Base-by-base conservation (phyloP, 2,113 vertebrate genomes). In the Hydrochoerus hydrochaeris region DNA sequence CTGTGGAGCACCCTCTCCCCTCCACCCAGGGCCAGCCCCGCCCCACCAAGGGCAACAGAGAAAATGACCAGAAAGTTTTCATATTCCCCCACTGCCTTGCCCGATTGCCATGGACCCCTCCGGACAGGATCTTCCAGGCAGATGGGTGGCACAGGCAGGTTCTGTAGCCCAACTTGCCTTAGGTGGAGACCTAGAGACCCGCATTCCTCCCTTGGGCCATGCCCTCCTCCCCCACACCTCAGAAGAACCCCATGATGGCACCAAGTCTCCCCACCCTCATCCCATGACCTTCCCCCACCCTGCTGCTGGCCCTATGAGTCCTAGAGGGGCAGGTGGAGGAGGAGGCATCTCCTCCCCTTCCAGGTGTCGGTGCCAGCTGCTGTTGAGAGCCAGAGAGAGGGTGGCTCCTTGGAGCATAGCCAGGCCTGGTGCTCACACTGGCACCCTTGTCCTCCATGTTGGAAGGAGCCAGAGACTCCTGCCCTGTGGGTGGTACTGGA, bases 31-130 rank as follows among this genome's bases (percentile, higher is more conserved):
- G 65, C 10, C 17, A 24, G n/a, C 16, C 41, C 46, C 26, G 9
- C 54, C 38, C 13, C 44, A 65, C 81, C 44, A 35, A 17, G 6
- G 24, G 1, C 30, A 22, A 46, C 62, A 19, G 71, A 81, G n/a
- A 35, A 46, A 73, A 81, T 7, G 2, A 1, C 46, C 32, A 8
- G 24, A n/a, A 17, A 14, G 60, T 41, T 65, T 57, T 14, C 24
- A 11, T 41, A 5, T 58, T 58, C 7, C 0, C 16, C 7, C 46
- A 26, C 67, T 30, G 44, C 5, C 54, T 30, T n/a, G 28, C 54
- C 0, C 5, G n/a, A 30, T 41, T 13, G 28, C 12, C 3, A 11
- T 1, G 49, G 17, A 4, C 63, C 28, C 7, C 41, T 44, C 9
- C 5, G 20, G 67, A 54, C 65, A 91, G 75, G 30, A 22, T 60